phyloP scores from a whole-genome alignment of 2,888 invertebrate species.

The Andrena bicolor region DNA sequence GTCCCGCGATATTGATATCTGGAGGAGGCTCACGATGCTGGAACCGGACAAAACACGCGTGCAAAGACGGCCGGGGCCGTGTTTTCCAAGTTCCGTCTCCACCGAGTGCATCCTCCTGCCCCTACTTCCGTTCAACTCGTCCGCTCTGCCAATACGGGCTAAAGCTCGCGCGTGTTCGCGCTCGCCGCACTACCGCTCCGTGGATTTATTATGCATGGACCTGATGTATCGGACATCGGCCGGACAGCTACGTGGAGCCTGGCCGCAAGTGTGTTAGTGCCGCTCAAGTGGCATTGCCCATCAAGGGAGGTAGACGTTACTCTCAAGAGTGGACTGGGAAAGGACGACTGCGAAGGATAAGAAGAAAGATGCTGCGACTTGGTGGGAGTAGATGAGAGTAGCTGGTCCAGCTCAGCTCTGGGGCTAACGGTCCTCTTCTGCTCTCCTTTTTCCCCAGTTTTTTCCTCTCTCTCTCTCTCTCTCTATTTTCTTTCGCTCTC shows the following conservation, averaged over 20 bases:
- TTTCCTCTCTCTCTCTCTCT: slow-evolving; percentile 26
- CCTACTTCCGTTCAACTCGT: slow-evolving; percentile 24
- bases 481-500: slow-evolving; percentile 30
- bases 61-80: slow-evolving; percentile 41
- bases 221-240: slow-evolving; percentile 83
- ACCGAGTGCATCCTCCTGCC: slow-evolving; percentile 61
- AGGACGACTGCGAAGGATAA: slow-evolving; percentile 73
- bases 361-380: slow-evolving; percentile 72
- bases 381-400: slow-evolving; percentile 61
- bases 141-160: slow-evolving; percentile 43
- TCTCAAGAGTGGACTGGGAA: slow-evolving; percentile 78
- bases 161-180: slow-evolving; percentile 48
- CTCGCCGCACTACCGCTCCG: slow-evolving; percentile 41
- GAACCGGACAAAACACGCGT: slow-evolving; percentile 42
- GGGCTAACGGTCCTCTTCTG: slow-evolving; percentile 10
- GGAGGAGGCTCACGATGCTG: slow-evolving; percentile 66
- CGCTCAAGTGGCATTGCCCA: slow-evolving; percentile 64
- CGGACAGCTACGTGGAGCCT: slow-evolving; percentile 45
- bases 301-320: slow-evolving; percentile 71
- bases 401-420: slow-evolving; percentile 34
- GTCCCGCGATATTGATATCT: slow-evolving; percentile 81
- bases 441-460: no score
- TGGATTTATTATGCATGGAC: slow-evolving; percentile 83
- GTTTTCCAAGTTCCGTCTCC: slow-evolving; percentile 70
- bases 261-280: slow-evolving; percentile 44